These are phyloP conservation scores for Fukomys damarensis DNA, from an alignment of 2,113 vertebrate genomes.

Conservation along the genomic window DNA sequence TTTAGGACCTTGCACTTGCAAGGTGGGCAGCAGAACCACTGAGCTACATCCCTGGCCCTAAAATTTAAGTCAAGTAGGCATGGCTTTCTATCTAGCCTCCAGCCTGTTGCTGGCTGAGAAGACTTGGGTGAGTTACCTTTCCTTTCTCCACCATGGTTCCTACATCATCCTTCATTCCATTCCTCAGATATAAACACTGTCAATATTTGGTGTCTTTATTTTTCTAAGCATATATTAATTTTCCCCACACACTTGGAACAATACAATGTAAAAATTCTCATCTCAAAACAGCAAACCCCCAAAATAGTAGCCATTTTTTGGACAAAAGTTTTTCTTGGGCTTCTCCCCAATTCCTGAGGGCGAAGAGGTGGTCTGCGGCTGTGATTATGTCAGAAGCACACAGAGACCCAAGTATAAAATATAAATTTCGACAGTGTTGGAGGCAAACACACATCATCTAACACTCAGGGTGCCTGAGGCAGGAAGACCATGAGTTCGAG, in stretches of 20 bases:
- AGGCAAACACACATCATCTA: background rate
- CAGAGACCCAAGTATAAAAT: background rate
- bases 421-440: background rate
- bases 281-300: conserved; percentile 4
- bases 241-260: background rate
- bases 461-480: background rate
- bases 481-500: background rate
- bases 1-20: too few relatives aligned
- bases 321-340: background rate
- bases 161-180: background rate
- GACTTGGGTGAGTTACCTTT: background rate
- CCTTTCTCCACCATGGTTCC: conserved; percentile 5
- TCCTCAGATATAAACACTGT: conserved; percentile 9
- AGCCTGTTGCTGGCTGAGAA: background rate
- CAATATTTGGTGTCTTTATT: conserved; percentile 42
- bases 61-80: background rate
- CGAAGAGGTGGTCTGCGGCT: background rate
- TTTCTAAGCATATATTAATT: conserved; percentile 42
- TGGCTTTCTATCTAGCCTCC: background rate
- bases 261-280: background rate
- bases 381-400: background rate
- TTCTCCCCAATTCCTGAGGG: background rate
- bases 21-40: too few relatives aligned
- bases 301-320: conserved; percentile 20
- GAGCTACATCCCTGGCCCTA: too few relatives aligned